Base-by-base conservation (phyloP, 2,113 vertebrate genomes). In the Psittacula cyanocephala region DNA sequence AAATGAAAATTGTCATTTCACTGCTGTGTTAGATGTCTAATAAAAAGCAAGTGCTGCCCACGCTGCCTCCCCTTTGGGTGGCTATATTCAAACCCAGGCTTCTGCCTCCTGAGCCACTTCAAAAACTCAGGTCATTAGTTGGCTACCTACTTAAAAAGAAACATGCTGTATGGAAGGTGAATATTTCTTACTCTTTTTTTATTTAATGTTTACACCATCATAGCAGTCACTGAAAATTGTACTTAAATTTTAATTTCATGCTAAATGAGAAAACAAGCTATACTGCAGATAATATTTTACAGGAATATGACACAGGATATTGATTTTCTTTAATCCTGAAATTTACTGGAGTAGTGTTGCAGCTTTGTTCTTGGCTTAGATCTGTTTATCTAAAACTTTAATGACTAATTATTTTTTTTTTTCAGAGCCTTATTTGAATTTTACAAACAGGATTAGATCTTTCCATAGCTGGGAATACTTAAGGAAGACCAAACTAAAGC, bases 321-420 rank as follows among this genome's bases (percentile, higher is more conserved):
- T 87, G 72, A 87, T 96, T 95, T 96, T 64, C 68, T 94, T 87
- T 47, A 37, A 55, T 94, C 49, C 71, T 85, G 67, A 87, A 87
- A 60, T 94, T 60, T 43, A 39, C 47, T 70, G 41, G 47, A 90
- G 77, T 18, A 85, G 80, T 41, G 39, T 20, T 69, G 18, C 41
- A 88, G 43, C 70, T 96, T 96, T 88, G 91, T 97, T 96, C 91
- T 95, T 95, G 93, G 62, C 86, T 91, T 72, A 43, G 74, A 94
- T 89, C 75, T 90, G 86, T 95, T 96, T 91, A 78, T 94, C 89
- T 88, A 89, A 86, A 97, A 93, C 47, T 79, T 86, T 77, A 77
- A 49, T 53, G 43, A 65, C 46, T 86, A 64, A 44, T 55, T 19
- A 14, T n/a, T 75, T 59, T 18, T 47, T 47, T 31, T 19, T 44